phyloP scores from a whole-genome alignment of 2,113 vertebrate genomes.

The Acinonyx jubatus region DNA sequence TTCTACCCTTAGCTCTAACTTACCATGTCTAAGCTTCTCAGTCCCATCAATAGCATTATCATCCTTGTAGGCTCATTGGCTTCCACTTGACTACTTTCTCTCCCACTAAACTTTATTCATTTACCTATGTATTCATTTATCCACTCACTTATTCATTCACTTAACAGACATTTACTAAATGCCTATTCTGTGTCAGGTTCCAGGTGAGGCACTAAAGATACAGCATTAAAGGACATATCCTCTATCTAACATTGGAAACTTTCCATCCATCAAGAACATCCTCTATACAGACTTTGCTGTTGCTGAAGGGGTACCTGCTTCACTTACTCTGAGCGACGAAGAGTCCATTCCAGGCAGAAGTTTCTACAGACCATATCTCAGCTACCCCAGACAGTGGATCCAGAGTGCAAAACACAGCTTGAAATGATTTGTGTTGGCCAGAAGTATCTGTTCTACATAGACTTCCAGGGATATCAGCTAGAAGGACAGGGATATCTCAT shows the following conservation, averaged over 20 bases:
- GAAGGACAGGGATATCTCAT: not conserved
- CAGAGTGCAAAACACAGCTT: not conserved
- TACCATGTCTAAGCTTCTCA: not conserved
- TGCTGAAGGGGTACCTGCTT: not conserved
- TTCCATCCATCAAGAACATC: not conserved
- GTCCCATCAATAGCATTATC: not conserved
- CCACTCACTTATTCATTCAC: not conserved
- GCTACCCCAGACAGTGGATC: not conserved
- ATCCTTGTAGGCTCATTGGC: not conserved
- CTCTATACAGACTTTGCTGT: not conserved
- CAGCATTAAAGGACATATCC: not conserved
- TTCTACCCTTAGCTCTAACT: not conserved
- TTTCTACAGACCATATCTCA: not conserved
- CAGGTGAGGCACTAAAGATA: not conserved
- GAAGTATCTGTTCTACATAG: not conserved
- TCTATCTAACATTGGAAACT: not conserved
- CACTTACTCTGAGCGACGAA: not conserved
- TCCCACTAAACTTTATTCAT: not conserved
- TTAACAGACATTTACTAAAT: not conserved
- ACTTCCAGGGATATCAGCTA: not conserved
- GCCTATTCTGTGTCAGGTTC: not conserved
- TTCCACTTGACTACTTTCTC: not conserved
- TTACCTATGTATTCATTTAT: not conserved
- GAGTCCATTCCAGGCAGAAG: not conserved
- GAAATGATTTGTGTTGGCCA: not conserved